Evolutionary conservation across 1,140 invertebrate genomes (phyloP), one percentile per base, ranked within the genome.

Genomic region (Ceratina australensis): DNA sequence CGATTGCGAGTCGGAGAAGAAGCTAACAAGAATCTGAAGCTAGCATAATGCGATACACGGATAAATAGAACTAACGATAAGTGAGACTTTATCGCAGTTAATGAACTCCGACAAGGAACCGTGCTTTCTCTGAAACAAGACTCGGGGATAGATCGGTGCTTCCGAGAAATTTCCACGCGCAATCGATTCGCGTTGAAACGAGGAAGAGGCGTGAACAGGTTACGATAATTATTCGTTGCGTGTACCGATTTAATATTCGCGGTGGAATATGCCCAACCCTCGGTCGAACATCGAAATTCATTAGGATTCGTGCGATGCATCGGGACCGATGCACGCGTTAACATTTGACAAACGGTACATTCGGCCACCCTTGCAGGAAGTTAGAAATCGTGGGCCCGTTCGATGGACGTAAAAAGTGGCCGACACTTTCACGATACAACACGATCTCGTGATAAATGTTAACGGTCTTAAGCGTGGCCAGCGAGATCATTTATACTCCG

Each of bases 261-360:
- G 8, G 66, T 69, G 47, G 71, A 67, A 77, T 77, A 52, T 63
- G 67, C 74, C 57, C 67, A 77, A 71, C 74, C 74, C 74, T 71
- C 13, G n/a, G 42, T 7, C 42, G 20, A 24, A 16, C 15, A 10
- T 52, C 60, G 26, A 52, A 79, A 79, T 72, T 79, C 72, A 74
- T 79, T 79, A 74, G 56, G 52, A 79, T 79, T 73, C 76, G 76
- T 50, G 0, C 15, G 61, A 74, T 79, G 77, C 77, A 74, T 3
- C 76, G 61, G n/a, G 33, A 52, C 65, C 72, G 26, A 8, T 73
- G 71, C 76, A 66, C 76, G 56, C 65, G 67, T 47, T 12, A 16
- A 64, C 16, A 78, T 78, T 78, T 57, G 71, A 78, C 22, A 64
- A 78, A 78, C 76, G 76, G 76, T 78, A 78, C 71, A n/a, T n/a